Base-by-base conservation (phyloP, 2,888 invertebrate species). In the Dicyrtoma fusca region DNA sequence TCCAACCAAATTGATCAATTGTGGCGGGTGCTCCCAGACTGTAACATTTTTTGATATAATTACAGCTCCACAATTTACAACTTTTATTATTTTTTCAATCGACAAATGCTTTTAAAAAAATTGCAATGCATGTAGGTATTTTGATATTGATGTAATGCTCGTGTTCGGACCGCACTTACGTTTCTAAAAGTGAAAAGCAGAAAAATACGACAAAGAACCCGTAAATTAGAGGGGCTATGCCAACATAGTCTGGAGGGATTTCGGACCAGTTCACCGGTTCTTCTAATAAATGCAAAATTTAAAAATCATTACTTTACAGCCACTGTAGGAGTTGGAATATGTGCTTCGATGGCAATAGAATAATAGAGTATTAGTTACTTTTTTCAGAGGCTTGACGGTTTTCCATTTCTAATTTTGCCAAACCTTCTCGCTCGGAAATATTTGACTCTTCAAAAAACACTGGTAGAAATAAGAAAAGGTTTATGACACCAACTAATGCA, bases 1-100 rank as follows among this genome's bases (percentile, higher is more conserved):
- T 88, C 93, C 93, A 94, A 42, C 90, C 94, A 84, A 94, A 93
- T 85, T 93, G 92, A 83, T 94, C 73, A 91, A 92, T 93, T 42
- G 92, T 92, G 69, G 94, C 86, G 2, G 92, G 89, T 11, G 93
- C 92, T 23, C 91, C 93, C 77, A 93, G 86, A 62, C 88, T 88
- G 80, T 47, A 81, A 63, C 45, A 45, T 21, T 21, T 11, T 69
- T 69, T n/a, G 53, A 14, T 11, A 73, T 57, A n/a, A n/a, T n/a
- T n/a, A n/a, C 14, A 26, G 42, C n/a, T n/a, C n/a, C n/a, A n/a
- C n/a, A 69, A 59, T 55, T 19, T 21, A 21, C n/a, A n/a, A n/a
- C n/a, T n/a, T n/a, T n/a, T n/a, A n/a, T n/a, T n/a, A n/a, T 19
- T 13, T n/a, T 53, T 66, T 10, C 49, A 23, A 51, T 45, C 44